A percentile compares a stretch with the other conserved stretches of the same genome.
phyloP scores from a whole-genome alignment of 2,888 invertebrate genomes.

The Nemurella pictetii region DNA sequence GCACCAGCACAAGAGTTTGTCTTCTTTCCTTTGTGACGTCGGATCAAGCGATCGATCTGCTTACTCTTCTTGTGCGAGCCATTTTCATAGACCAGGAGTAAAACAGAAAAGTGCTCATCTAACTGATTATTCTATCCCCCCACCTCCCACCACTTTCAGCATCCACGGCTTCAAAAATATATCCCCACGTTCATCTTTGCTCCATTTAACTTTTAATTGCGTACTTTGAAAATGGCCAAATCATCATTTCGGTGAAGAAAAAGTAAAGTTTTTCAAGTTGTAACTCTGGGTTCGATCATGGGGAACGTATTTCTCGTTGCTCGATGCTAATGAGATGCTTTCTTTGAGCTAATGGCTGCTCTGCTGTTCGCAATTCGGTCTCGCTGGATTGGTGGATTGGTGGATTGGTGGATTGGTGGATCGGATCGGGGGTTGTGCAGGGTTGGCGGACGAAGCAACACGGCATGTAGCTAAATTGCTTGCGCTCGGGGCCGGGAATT shows the following conservation, averaged over 20 bases:
- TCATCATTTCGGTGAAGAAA: constrained; percentile 41
- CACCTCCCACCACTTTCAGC: not conserved
- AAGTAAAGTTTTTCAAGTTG: constrained; percentile 38
- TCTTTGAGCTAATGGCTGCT: constrained; percentile 40
- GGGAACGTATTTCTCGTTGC: not conserved
- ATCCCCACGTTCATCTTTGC: constrained; percentile 31
- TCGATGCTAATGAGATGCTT: constrained; percentile 40
- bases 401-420: too few species aligned
- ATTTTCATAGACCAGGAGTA: not conserved
- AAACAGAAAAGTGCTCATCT: not conserved
- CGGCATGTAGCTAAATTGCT: constrained; percentile 41
- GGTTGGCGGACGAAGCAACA: constrained; percentile 29
- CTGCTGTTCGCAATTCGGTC: constrained; percentile 18
- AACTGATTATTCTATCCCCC: constrained; percentile 28
- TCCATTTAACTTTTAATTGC: constrained; percentile 43
- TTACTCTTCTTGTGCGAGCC: not conserved
- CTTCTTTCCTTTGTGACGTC: not conserved
- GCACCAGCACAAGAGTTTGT: not conserved
- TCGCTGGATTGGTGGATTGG: too few species aligned
- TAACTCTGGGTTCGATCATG: constrained; percentile 21
- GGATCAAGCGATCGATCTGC: constrained; percentile 17
- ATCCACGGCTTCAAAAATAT: constrained; percentile 27
- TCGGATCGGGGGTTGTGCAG: not conserved
- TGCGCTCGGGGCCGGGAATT: constrained; percentile 30
- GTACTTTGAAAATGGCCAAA: constrained; percentile 42